Evolutionary conservation across 2,888 invertebrate species (phyloP), one percentile per base, ranked within the genome.

Genomic region (Caenorhabditis angaria): DNA sequence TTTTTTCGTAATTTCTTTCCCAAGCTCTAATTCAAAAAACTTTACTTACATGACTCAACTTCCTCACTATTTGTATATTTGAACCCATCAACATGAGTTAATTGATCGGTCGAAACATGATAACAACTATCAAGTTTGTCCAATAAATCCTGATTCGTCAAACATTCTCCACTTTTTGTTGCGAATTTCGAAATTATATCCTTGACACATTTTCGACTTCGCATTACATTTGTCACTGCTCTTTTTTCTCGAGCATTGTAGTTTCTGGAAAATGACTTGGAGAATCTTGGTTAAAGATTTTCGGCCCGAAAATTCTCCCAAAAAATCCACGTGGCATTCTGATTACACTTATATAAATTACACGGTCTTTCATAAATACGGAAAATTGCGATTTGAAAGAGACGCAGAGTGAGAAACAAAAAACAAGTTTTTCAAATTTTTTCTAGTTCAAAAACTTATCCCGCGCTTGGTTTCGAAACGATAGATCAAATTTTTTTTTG

Each of bases 131-230:
- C 83, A 20, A 83, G 56, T 12, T 75, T 68, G 54, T 73, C 75
- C 14, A 81, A 64, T 10, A 80, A 55, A n/a, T 62, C 61, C n/a
- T 77, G 71, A 62, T 77, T 68, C 47, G 70, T 41, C 18, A 71
- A 67, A 48, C 82, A 81, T 51, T 78, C 75, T 24, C 60, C 27
- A 22, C 50, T 59, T 3, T 18, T 41, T 41, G 10, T 66, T 8
- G 78, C 64, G 24, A 76, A 58, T 56, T 70, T 66, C 69, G 81
- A 77, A 6, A 84, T 67, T 5, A 81, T 77, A 22, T 65, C 51
- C 27, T 81, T 65, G 10, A 84, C 83, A 70, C 84, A 84, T 28
- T 80, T 75, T 24, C 83, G 75, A 48, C 80, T 80, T 25, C 84
- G 68, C 77, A 79, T 78, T 22, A 83, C 72, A 56, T 83, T 79